Evolutionary conservation across 2,888 invertebrate species (phyloP), one percentile per base, ranked within the genome.

Genomic region (Cancer borealis): DNA sequence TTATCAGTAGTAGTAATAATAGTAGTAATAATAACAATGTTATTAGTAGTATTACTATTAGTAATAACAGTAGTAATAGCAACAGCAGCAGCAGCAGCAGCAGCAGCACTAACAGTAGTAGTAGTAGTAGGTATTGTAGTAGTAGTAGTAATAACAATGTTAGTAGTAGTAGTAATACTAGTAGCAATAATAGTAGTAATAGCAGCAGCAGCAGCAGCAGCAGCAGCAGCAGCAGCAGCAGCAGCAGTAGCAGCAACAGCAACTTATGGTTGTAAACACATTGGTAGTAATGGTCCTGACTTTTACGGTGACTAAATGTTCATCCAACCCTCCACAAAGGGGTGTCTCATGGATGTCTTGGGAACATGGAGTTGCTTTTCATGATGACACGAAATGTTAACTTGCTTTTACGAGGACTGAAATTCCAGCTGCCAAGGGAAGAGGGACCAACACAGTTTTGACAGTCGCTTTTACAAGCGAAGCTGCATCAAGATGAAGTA

Each of bases 391-490:
- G 14, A 54, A 54, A 54, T 54, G 54, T 54, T 17, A 54, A 54
- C 54, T 54, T 66, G 66, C n/a, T 6, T 66, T n/a, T 66, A 66
- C 66, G 66, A 66, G 66, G n/a, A 21, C n/a, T n/a, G n/a, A n/a
- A 66, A 4, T 66, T 66, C 17, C n/a, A 66, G 66, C 66, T 66
- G 66, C 17, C n/a, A 6, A 4, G n/a, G n/a, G 8, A 17, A 21
- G 21, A n/a, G n/a, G 66, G 21, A 5, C 66, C n/a, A n/a, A 21
- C 66, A 17, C 66, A n/a, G 66, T 1, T 66, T 21, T 66, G 66
- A n/a, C 66, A 66, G 66, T 66, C n/a, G 66, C 66, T 66, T 66
- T 66, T 66, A n/a, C 66, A 66, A n/a, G 66, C 66, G 21, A n/a
- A 66, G 66, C n/a, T 66, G n/a, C 66, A 66, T 66, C 66, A 66